Conservation (phyloP, 2,113 vertebrate genomes). For the Burhinus oedicnemus region DNA sequence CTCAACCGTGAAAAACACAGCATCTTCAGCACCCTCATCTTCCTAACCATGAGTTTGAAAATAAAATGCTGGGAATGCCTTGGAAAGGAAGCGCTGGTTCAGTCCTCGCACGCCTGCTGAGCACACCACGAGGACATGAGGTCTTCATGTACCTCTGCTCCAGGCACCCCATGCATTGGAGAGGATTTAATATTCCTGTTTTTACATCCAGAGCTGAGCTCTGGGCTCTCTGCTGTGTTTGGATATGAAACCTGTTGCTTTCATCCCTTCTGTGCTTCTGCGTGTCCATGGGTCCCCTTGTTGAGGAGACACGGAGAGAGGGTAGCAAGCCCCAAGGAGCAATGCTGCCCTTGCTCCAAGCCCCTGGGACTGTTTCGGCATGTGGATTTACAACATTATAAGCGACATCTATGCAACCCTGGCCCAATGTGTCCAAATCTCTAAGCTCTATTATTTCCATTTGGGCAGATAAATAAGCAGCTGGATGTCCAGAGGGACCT, state of each 20-base stretch:
- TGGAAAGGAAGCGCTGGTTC: background rate
- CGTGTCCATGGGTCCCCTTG: background rate
- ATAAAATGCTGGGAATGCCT: rapidly evolving
- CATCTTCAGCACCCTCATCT: background rate
- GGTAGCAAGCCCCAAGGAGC: background rate
- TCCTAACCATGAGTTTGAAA: background rate
- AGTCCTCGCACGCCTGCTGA: rapidly evolving
- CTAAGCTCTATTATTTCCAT: background rate
- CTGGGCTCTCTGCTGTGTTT: background rate
- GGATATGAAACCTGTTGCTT: background rate
- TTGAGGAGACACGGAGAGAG: background rate
- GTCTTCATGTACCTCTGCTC: background rate
- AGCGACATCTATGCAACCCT: background rate
- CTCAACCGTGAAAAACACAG: background rate
- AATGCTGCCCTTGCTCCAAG: background rate
- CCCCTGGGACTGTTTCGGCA: rapidly evolving
- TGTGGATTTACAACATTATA: rapidly evolving
- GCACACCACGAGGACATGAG: rapidly evolving
- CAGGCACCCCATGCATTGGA: rapidly evolving
- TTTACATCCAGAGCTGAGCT: background rate
- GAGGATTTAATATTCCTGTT: background rate
- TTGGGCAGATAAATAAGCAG: background rate
- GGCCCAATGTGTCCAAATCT: too few species aligned
- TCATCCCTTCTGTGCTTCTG: background rate
- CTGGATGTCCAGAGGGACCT: background rate